Conservation (phyloP, 92 coral and sea anemone genomes). For the Epizoanthus fatuus region DNA sequence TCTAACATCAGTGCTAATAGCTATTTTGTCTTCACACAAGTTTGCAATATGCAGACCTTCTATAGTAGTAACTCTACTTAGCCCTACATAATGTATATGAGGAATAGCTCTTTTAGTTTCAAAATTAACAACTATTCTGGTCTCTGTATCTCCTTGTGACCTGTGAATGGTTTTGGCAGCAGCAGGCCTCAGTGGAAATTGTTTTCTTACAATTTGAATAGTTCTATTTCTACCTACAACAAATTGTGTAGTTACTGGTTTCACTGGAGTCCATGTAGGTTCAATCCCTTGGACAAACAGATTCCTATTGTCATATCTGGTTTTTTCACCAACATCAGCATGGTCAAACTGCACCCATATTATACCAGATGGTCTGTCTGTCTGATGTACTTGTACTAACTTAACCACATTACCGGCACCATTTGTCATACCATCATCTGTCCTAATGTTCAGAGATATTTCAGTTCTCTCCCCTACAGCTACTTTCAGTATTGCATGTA, state of each 20-base stretch:
- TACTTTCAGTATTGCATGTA: constrained; percentile 50
- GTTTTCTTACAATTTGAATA: constrained; percentile 78
- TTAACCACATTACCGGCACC: constrained; percentile 70
- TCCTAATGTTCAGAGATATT: constrained; percentile 52
- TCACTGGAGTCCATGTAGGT: constrained; percentile 76
- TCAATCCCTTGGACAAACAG: constrained; percentile 74
- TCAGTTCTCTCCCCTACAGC: constrained; percentile 71
- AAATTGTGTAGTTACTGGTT: constrained; percentile 81
- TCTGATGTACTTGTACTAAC: constrained; percentile 57
- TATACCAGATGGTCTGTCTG: constrained; percentile 73
- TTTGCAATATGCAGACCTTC: constrained; percentile 73
- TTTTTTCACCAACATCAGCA: constrained; percentile 68
- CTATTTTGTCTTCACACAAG: constrained; percentile 79
- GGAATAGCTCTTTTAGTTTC: constrained; percentile 68
- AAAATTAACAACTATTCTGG: constrained; percentile 69
- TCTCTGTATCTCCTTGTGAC: constrained; percentile 84
- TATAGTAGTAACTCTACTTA: constrained; percentile 81
- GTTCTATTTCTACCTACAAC: constrained; percentile 77
- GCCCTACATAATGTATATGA: constrained; percentile 83
- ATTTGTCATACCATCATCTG: constrained; percentile 74
- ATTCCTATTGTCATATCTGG: constrained; percentile 72
- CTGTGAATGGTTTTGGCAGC: constrained; percentile 79
- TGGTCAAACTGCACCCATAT: constrained; percentile 83
- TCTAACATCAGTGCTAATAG: constrained; percentile 75
- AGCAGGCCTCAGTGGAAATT: constrained; percentile 81